These are phyloP conservation scores for Rhinella marina DNA, from an alignment of 2,797 vertebrate species.

Conservation along the genomic window DNA sequence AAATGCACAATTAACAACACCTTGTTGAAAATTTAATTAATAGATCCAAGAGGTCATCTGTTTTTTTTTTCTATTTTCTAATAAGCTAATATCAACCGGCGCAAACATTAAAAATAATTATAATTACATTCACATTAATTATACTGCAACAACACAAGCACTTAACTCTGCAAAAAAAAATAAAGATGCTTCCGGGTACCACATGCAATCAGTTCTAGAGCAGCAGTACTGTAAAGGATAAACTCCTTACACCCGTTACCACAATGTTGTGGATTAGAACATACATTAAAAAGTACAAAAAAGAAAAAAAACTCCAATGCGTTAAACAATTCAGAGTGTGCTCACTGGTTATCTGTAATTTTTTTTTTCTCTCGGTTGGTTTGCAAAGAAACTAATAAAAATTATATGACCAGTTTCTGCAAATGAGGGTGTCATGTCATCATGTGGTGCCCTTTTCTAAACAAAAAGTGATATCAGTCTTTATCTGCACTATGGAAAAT, in stretches of 20 bases:
- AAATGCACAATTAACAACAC: conserved; percentile 44
- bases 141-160: conserved; percentile 58
- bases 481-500: not conserved
- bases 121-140: conserved; percentile 62
- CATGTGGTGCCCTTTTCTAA: too few species aligned
- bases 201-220: conserved; percentile 26
- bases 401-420: not conserved
- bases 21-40: conserved; percentile 45
- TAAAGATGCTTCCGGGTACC: conserved; percentile 12
- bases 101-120: conserved; percentile 51
- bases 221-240: conserved; percentile 46
- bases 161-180: conserved; percentile 46
- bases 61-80: conserved; percentile 51
- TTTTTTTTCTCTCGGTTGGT: too few species aligned
- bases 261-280: not conserved
- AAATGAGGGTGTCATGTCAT: not conserved
- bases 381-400: not conserved
- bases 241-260: not conserved
- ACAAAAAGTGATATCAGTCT: not conserved
- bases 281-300: not conserved
- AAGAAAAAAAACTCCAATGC: not conserved
- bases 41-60: conserved; percentile 58
- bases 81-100: conserved; percentile 57
- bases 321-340: not conserved
- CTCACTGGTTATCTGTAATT: not conserved